Conservation (phyloP, 2,113 vertebrate genomes). For the Carassius carassius region DNA sequence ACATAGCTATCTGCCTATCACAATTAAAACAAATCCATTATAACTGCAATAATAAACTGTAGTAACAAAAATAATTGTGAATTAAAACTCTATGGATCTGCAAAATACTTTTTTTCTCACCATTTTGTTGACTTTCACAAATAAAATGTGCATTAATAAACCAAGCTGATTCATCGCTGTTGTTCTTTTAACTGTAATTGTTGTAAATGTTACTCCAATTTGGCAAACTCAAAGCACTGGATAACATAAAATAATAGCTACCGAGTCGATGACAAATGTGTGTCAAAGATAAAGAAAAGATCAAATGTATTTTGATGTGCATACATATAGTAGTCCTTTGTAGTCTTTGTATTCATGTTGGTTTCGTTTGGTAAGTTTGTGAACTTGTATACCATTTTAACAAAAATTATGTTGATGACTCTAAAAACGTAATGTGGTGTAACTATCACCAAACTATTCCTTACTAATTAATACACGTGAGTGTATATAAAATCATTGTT, state of each 20-base stretch:
- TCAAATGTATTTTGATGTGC: too few species aligned
- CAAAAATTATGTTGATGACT: not conserved
- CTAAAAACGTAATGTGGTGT: not conserved
- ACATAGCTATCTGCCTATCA: not conserved
- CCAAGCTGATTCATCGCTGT: not conserved
- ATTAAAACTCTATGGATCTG: not conserved
- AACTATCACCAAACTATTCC: not conserved
- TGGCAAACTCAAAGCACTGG: not conserved
- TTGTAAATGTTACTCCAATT: not conserved
- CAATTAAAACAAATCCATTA: not conserved
- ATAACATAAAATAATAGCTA: not conserved
- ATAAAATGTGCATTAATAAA: constrained; percentile 5
- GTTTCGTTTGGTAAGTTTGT: too few species aligned
- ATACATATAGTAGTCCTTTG: too few species aligned
- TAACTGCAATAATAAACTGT: not conserved
- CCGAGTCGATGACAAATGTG: not conserved
- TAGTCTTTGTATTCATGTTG: too few species aligned
- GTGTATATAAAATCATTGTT: too few species aligned
- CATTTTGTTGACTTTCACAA: not conserved
- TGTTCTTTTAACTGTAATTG: not conserved
- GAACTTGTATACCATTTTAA: not conserved
- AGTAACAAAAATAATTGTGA: not conserved
- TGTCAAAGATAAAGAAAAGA: too few species aligned
- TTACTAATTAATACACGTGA: not conserved
- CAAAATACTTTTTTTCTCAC: not conserved